Conservation (phyloP, 2,113 vertebrate species). For the Morone saxatilis region DNA sequence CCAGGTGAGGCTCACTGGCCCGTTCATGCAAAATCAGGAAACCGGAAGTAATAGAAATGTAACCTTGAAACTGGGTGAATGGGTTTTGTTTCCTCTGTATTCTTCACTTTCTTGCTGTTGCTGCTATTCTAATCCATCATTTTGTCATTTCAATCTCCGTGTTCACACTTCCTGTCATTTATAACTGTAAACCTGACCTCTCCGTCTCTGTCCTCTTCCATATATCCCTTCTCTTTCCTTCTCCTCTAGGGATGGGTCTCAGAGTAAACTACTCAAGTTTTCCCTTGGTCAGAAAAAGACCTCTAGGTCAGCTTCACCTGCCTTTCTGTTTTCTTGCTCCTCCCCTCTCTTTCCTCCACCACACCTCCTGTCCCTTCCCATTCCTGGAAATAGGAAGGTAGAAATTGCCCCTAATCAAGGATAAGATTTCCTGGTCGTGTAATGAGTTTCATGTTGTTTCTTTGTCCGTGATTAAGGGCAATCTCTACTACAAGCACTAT, state of each 20-base stretch:
- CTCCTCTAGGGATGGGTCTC: slow-evolving; percentile 94
- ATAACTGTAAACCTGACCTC: slow-evolving; percentile 53
- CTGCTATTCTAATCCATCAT: slow-evolving; percentile 49
- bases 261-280: slow-evolving; percentile 98
- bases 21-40: not conserved
- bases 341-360: slow-evolving; percentile 37
- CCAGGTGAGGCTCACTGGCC: slow-evolving; percentile 80
- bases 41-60: not conserved
- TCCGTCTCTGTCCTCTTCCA: slow-evolving; percentile 74
- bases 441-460: slow-evolving; percentile 43
- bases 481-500: slow-evolving; percentile 65
- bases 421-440: slow-evolving; percentile 31
- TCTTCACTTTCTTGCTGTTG: slow-evolving; percentile 22
- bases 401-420: slow-evolving; percentile 71
- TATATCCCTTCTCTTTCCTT: slow-evolving; percentile 86
- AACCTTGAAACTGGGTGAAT: slow-evolving; percentile 1
- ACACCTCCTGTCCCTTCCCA: slow-evolving; percentile 17
- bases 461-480: slow-evolving; percentile 72
- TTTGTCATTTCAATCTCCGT: slow-evolving; percentile 57
- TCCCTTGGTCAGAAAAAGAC: slow-evolving; percentile 98
- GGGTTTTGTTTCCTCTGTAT: not conserved
- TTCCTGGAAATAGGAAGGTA: slow-evolving; percentile 60
- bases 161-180: slow-evolving; percentile 68
- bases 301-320: slow-evolving; percentile 92
- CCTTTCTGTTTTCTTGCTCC: slow-evolving; percentile 42